Evolutionary conservation across 2,113 vertebrate species (phyloP).

Genomic region (Lasiurus borealis): DNA sequence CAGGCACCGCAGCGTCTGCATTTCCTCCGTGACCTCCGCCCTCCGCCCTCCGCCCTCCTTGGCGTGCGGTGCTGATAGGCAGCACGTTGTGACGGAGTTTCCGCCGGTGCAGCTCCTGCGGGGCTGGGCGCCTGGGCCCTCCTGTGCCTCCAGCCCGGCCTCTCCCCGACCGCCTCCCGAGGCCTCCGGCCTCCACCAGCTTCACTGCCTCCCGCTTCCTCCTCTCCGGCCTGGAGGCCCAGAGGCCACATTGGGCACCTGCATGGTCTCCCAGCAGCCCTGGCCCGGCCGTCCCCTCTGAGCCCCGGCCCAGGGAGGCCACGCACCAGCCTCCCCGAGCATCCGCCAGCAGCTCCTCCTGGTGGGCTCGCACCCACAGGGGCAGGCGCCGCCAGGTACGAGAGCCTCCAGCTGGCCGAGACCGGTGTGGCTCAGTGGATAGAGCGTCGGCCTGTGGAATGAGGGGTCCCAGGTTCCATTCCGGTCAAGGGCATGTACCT

Average conservation of each 20-base stretch:
- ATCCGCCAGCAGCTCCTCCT: background rate
- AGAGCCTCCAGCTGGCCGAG: too few species aligned
- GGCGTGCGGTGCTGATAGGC: fast-evolving
- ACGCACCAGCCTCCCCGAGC: background rate
- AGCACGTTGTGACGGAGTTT: too few species aligned
- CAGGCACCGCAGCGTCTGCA: fast-evolving
- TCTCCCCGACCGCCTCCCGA: background rate
- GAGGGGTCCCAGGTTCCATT: too few species aligned
- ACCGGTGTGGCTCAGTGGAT: too few species aligned
- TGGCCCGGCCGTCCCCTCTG: background rate
- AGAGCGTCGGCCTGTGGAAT: too few species aligned
- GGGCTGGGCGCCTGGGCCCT: background rate
- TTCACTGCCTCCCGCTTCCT: background rate
- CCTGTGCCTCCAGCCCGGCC: background rate
- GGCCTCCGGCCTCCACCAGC: background rate
- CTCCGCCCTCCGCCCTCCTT: too few species aligned
- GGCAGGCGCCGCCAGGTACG: background rate
- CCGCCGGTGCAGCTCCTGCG: fast-evolving
- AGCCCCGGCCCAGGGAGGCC: background rate
- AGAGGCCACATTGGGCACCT: background rate
- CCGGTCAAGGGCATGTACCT: too few species aligned
- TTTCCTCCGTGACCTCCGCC: too few species aligned
- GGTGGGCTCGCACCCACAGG: background rate
- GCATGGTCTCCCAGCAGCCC: background rate
- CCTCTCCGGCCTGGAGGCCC: background rate